Evolutionary conservation across 2,113 vertebrate species (phyloP).

Genomic region (Caloenas nicobarica): DNA sequence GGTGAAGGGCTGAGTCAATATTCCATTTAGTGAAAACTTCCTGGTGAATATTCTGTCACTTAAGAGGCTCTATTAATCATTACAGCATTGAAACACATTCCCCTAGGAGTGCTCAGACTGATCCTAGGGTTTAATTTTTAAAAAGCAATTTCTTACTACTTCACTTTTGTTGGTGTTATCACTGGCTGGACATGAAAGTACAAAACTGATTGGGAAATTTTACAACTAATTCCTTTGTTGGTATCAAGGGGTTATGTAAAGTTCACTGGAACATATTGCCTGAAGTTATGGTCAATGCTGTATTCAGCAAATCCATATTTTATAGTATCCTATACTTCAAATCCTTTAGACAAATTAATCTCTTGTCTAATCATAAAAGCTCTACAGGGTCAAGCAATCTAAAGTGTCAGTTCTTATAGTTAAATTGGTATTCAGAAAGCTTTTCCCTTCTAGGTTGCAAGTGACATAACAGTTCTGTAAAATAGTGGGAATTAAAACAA

Average conservation of each 20-base stretch:
- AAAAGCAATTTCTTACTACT: conserved; percentile 79
- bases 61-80: conserved; percentile 84
- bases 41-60: conserved; percentile 85
- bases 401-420: conserved; percentile 6
- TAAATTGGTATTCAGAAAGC: conserved; percentile 39
- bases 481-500: background rate
- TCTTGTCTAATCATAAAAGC: conserved; percentile 61
- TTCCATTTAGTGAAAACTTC: conserved; percentile 93
- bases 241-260: conserved; percentile 85
- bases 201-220: conserved; percentile 76
- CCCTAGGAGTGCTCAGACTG: conserved; percentile 74
- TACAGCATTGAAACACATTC: conserved; percentile 77
- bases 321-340: conserved; percentile 62
- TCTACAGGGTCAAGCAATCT: conserved; percentile 35
- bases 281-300: conserved; percentile 66
- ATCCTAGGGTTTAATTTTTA: conserved; percentile 80
- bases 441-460: conserved; percentile 1
- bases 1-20: conserved; percentile 76
- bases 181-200: conserved; percentile 88
- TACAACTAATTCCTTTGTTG: conserved; percentile 85
- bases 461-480: background rate
- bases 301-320: conserved; percentile 74
- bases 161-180: conserved; percentile 87
- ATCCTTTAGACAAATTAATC: conserved; percentile 68
- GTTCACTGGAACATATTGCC: conserved; percentile 81